Evolutionary conservation across 2,888 invertebrate genomes (phyloP), one percentile per base, ranked within the genome.

Genomic region (Griposia aprilina): DNA sequence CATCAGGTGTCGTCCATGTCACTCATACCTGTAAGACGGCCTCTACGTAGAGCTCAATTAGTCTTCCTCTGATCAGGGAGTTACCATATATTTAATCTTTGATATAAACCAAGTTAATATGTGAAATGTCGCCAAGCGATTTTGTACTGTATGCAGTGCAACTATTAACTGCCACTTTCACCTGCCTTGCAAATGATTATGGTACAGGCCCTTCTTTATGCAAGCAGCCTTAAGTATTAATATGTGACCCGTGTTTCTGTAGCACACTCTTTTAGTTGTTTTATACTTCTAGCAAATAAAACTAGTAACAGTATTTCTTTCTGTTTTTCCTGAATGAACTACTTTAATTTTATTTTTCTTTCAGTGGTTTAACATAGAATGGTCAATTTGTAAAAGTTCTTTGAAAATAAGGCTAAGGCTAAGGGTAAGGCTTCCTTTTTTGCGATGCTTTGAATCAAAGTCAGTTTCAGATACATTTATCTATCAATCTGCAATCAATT

Each of bases 201-300:
- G 17, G 3, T 4, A 30, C 23, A 2, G 48, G 7, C 0, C 2
- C 23, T 23, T 63, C 50, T 55, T 82, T 15, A 66, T 66, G 11
- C 66, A 66, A 76, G 23, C 77, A 82, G 23, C 26, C 17, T 10
- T 17, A 55, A 66, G 5, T 20, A 79, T 60, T 82, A 82, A 55
- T 55, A 52, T 82, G 66, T 82, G 62, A 67, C 36, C 45, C 48
- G 0, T 41, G 62, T 84, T 55, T 69, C 65, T 15, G 23, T 60
- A 83, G 59, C 45, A 66, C 78, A 50, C 48, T 65, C 4, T 23
- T 36, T 78, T 60, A 26, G 20, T 59, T 52, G 13, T 78, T 26
- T 36, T 36, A 15, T 30, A 50, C n/a, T 45, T 45, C 41, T n/a
- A 83, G 7, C 57, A 41, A 70, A 62, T 67, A 62, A 55, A 50